Percentiles rank a stretch among this genome's conserved stretches.
phyloP scores from a whole-genome alignment of 2,113 vertebrate species.

The Tauraco erythrolophus region DNA sequence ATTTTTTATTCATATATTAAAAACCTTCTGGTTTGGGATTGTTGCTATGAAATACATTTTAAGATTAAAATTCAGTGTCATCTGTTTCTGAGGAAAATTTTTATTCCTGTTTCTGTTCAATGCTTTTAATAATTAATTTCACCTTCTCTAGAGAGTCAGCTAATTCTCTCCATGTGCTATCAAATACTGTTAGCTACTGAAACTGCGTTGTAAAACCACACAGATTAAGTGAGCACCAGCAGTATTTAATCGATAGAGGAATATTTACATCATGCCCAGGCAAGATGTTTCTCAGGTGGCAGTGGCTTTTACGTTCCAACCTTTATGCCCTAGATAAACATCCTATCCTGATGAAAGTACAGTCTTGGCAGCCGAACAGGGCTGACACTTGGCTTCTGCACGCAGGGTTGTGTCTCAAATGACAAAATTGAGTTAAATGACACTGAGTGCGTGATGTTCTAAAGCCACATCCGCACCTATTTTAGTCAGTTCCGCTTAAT shows the following conservation, averaged over 20 bases:
- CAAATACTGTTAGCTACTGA: background rate
- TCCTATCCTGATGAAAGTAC: rapidly evolving
- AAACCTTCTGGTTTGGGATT: background rate
- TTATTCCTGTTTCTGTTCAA: background rate
- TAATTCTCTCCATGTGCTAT: background rate
- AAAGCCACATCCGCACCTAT: background rate
- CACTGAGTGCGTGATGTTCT: background rate
- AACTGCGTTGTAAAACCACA: background rate
- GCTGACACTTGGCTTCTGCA: background rate
- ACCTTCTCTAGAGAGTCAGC: background rate
- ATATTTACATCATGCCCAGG: background rate
- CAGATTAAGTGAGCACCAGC: background rate
- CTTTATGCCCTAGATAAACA: background rate
- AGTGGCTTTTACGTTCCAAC: background rate
- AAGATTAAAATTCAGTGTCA: background rate
- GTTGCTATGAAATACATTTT: background rate
- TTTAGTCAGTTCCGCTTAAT: background rate
- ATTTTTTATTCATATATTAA: background rate
- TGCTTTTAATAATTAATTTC: background rate
- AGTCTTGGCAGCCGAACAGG: background rate
- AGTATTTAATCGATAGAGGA: background rate
- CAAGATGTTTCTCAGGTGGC: background rate
- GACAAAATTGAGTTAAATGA: background rate
- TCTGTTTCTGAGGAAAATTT: background rate
- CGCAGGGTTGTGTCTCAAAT: background rate